phyloP scores from a whole-genome alignment of 2,113 vertebrate species.

The Irena cyanogastra region DNA sequence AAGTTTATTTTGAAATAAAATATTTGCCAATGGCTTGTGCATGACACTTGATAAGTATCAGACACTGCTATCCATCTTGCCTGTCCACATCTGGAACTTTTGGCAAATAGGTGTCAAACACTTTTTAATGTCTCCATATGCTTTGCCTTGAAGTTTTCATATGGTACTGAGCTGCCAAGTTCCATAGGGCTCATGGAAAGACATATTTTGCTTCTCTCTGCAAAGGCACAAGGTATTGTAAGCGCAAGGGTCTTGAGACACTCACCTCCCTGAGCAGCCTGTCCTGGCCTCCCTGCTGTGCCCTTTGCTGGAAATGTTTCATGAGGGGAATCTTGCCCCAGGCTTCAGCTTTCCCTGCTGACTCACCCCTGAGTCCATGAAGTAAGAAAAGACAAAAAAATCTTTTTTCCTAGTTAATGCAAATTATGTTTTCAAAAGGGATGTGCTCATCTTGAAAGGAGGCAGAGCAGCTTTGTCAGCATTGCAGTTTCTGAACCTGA shows the following conservation, averaged over 20 bases:
- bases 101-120: neutral
- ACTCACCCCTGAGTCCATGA: neutral
- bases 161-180: neutral
- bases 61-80: neutral
- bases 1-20: neutral
- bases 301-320: neutral
- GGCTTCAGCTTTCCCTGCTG: neutral
- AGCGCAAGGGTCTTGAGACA: neutral
- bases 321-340: neutral
- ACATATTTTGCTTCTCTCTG: neutral
- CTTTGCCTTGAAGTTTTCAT: neutral
- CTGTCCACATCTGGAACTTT: neutral
- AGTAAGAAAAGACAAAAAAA: neutral
- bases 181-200: neutral
- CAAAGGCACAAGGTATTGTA: neutral
- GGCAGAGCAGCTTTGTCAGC: neutral
- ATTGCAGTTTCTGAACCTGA: neutral
- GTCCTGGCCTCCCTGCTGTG: neutral
- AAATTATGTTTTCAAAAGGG: neutral
- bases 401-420: neutral
- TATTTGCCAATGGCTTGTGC: neutral
- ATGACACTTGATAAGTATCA: neutral
- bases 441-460: neutral
- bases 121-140: neutral
- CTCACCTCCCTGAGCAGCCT: neutral